phyloP scores from a whole-genome alignment of 92 coral and sea anemone genomes.

The Siderastrea radians region DNA sequence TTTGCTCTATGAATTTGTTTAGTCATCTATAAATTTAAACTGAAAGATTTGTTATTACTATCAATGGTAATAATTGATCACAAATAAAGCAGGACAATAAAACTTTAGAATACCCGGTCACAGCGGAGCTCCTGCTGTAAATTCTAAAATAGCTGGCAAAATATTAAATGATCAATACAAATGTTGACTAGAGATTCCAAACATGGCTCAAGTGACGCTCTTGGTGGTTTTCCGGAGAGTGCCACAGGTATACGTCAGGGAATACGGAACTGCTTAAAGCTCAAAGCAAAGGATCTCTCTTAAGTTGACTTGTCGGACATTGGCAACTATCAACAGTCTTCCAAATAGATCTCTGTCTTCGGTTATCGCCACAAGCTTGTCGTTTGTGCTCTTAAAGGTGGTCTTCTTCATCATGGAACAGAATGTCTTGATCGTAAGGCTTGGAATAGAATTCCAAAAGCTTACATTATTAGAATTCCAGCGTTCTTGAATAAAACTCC shows the following conservation, averaged over 20 bases:
- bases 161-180: too few species aligned
- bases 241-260: slow-evolving; percentile 48
- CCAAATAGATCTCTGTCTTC: slow-evolving; percentile 67
- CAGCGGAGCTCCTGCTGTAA: too few species aligned
- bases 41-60: too few species aligned
- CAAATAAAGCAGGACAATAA: too few species aligned
- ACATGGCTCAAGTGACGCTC: neutral
- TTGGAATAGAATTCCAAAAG: slow-evolving; percentile 43
- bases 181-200: too few species aligned
- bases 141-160: too few species aligned
- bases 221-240: slow-evolving; percentile 49
- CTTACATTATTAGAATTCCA: slow-evolving; percentile 23
- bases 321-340: slow-evolving; percentile 55
- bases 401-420: slow-evolving; percentile 28
- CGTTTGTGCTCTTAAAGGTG: slow-evolving; percentile 9
- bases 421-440: slow-evolving; percentile 47
- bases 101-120: too few species aligned
- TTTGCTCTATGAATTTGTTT: neutral
- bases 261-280: slow-evolving; percentile 31
- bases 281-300: slow-evolving; percentile 44
- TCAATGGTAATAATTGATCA: too few species aligned
- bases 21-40: neutral
- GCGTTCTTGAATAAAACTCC: neutral
- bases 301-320: slow-evolving; percentile 39
- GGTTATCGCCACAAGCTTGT: slow-evolving; percentile 32